Conservation (phyloP, 1,140 invertebrate genomes). For the Apis laboriosa region DNA sequence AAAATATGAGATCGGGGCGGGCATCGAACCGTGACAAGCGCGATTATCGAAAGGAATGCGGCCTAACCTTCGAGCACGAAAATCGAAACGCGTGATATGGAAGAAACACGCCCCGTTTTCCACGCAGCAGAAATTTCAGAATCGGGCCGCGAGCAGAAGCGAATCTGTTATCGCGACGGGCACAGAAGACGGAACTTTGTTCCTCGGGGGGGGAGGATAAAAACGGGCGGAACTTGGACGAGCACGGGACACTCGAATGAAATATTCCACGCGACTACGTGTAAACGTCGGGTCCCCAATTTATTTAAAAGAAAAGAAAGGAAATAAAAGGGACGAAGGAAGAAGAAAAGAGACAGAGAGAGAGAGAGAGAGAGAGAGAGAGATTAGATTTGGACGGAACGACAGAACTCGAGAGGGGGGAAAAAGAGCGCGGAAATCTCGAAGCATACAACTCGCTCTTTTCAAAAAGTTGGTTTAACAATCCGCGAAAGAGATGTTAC, state of each 20-base stretch:
- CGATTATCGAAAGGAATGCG: not conserved
- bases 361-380: too few relatives aligned
- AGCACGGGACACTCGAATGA: slow-evolving; percentile 13
- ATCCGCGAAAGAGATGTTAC: slow-evolving; percentile 17
- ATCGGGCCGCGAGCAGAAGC: slow-evolving; percentile 25
- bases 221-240: slow-evolving; percentile 7
- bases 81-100: not conserved
- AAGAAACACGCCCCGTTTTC: not conserved
- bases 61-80: not conserved
- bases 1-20: not conserved
- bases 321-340: too few relatives aligned
- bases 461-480: slow-evolving; percentile 16
- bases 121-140: slow-evolving; percentile 31
- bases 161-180: slow-evolving; percentile 28
- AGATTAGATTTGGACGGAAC: not conserved
- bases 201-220: not conserved
- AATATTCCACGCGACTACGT: slow-evolving; percentile 9
- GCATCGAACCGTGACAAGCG: slow-evolving; percentile 6
- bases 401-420: too few relatives aligned
- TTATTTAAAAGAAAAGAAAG: not conserved
- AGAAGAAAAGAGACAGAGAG: not conserved
- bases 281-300: not conserved
- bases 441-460: not conserved
- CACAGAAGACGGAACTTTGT: not conserved
- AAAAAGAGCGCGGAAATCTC: too few relatives aligned